A percentile compares a stretch with the other conserved stretches of the same genome.
Conservation (phyloP, 2,888 invertebrate genomes). For the Corbicula japonica region DNA sequence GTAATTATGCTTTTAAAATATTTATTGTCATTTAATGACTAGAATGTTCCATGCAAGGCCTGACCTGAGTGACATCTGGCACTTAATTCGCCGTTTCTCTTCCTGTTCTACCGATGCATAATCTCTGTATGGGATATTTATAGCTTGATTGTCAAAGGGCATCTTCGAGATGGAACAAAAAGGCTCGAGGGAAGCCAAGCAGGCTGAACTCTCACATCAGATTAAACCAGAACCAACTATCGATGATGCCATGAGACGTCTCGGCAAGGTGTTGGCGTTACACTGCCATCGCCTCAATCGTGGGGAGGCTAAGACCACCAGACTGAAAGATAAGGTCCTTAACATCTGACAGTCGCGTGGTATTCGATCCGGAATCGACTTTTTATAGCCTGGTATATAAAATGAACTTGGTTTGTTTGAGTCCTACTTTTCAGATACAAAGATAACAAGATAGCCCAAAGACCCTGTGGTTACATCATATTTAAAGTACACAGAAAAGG, state of each 20-base stretch:
- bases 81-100: slow-evolving; percentile 70
- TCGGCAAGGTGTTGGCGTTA: slow-evolving; percentile 42
- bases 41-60: too few relatives aligned
- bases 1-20: too few relatives aligned
- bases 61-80: too few relatives aligned
- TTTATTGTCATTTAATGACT: too few relatives aligned
- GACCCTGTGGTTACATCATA: too few relatives aligned
- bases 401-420: too few relatives aligned
- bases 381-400: too few relatives aligned
- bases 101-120: slow-evolving; percentile 63
- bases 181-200: slow-evolving; percentile 50
- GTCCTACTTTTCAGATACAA: too few relatives aligned
- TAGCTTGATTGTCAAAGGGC: slow-evolving; percentile 55
- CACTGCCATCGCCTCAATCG: slow-evolving; percentile 60
- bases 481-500: too few relatives aligned
- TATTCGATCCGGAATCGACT: too few relatives aligned
- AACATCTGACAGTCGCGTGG: too few relatives aligned
- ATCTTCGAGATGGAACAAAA: slow-evolving; percentile 62
- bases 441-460: too few relatives aligned
- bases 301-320: slow-evolving; percentile 35
- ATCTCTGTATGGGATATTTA: slow-evolving; percentile 67
- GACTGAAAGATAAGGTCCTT: slow-evolving; percentile 42
- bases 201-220: slow-evolving; percentile 26
- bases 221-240: slow-evolving; percentile 1
- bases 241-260: not conserved